These are phyloP conservation scores for Phyllopteryx taeniolatus DNA, from an alignment of 2,113 vertebrate genomes.

Conservation along the genomic window DNA sequence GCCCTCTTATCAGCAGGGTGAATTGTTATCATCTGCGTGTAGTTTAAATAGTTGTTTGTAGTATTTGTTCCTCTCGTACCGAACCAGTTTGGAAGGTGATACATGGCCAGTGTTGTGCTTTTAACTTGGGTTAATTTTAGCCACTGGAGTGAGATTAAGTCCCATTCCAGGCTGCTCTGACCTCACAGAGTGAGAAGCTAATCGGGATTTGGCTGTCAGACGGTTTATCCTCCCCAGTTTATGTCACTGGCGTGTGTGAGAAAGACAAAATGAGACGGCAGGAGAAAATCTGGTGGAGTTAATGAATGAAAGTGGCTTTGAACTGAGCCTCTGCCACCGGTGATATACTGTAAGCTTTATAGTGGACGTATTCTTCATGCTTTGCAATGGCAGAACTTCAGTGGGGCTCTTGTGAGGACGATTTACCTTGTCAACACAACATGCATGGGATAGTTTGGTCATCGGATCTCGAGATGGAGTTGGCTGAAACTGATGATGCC, in stretches of 20 bases:
- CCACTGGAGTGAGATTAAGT: slow-evolving; percentile 61
- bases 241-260: slow-evolving; percentile 47
- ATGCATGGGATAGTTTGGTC: slow-evolving; percentile 49
- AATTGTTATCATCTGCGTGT: not conserved
- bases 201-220: slow-evolving; percentile 70
- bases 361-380: slow-evolving; percentile 2
- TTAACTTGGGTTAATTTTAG: slow-evolving; percentile 68
- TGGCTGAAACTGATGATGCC: slow-evolving; percentile 41
- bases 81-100: slow-evolving; percentile 14
- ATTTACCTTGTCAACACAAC: slow-evolving; percentile 34
- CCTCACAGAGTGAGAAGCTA: slow-evolving; percentile 65
- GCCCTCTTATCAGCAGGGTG: not conserved
- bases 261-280: slow-evolving; percentile 15
- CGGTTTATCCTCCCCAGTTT: slow-evolving; percentile 58
- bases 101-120: slow-evolving; percentile 44
- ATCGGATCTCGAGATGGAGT: slow-evolving; percentile 51
- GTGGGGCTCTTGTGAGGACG: slow-evolving; percentile 5
- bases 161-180: slow-evolving; percentile 61
- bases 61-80: slow-evolving; percentile 6
- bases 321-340: slow-evolving; percentile 8
- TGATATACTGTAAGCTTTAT: not conserved
- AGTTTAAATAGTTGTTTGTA: slow-evolving; percentile 7
- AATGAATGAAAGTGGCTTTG: slow-evolving; percentile 29
- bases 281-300: slow-evolving; percentile 18
- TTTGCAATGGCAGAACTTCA: slow-evolving; percentile 3